phyloP scores from a whole-genome alignment of 2,797 vertebrate species.

The Perodicticus potto region DNA sequence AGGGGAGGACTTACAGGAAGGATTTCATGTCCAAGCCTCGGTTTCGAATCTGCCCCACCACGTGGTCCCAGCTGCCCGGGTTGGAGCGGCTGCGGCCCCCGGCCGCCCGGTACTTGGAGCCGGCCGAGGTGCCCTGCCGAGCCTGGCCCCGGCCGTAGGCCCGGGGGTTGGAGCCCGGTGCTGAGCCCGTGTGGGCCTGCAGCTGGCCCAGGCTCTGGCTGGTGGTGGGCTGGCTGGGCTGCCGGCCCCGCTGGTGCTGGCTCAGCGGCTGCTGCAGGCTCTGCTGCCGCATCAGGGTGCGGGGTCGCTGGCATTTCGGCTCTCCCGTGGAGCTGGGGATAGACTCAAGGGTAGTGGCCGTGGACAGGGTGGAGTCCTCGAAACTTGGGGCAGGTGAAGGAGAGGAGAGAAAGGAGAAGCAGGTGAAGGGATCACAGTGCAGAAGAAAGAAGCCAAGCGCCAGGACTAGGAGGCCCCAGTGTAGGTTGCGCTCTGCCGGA shows the following conservation, averaged over 20 bases:
- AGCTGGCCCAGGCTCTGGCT: conserved; percentile 99
- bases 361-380: conserved; percentile 95
- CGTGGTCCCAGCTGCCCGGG: conserved; percentile 98
- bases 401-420: conserved; percentile 92
- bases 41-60: conserved; percentile 98
- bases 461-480: conserved; percentile 88
- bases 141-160: conserved; percentile 89
- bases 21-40: conserved; percentile 99
- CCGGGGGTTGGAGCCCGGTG: conserved; percentile 86
- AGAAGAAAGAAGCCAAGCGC: conserved; percentile 90
- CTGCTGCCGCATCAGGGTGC: conserved; percentile 97
- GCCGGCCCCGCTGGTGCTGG: conserved; percentile 95
- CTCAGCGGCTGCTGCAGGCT: conserved; percentile 98
- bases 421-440: conserved; percentile 90
- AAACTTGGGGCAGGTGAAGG: conserved; percentile 93
- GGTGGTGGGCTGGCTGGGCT: conserved; percentile 96
- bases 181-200: conserved; percentile 91
- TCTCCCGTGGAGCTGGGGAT: conserved; percentile 95
- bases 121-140: conserved; percentile 90
- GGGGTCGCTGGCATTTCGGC: conserved; percentile 93
- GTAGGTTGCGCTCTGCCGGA: conserved; percentile 78
- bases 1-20: conserved; percentile 96
- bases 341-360: conserved; percentile 98
- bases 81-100: conserved; percentile 91
- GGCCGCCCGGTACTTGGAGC: conserved; percentile 92